A percentile compares a stretch with the other conserved stretches of the same genome.
phyloP scores from a whole-genome alignment of 2,113 vertebrate genomes.

The Uria aalge region DNA sequence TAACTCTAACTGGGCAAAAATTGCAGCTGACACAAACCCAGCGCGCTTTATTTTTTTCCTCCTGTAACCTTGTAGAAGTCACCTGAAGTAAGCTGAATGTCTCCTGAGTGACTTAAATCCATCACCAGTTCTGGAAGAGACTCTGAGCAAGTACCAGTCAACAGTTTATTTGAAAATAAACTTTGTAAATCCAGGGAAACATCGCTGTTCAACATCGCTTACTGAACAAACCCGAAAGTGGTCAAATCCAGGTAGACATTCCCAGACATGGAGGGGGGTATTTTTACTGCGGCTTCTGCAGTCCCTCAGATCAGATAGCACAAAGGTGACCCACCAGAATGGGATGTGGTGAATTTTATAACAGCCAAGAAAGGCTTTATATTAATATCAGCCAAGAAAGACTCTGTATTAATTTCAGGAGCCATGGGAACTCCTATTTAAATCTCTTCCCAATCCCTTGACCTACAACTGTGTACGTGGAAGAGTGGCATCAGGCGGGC shows the following conservation, averaged over 20 bases:
- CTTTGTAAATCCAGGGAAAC: slow-evolving; percentile 17
- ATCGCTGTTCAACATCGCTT: not conserved
- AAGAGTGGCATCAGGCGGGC: not conserved
- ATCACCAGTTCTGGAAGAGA: not conserved
- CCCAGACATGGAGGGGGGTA: not conserved
- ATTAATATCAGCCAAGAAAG: not conserved
- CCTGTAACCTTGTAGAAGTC: slow-evolving; percentile 36
- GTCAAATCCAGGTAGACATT: not conserved
- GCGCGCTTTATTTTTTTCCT: not conserved
- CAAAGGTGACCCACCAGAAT: not conserved
- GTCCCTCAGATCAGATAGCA: not conserved
- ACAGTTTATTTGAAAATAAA: slow-evolving; percentile 52
- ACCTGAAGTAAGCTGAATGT: not conserved
- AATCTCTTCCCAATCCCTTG: not conserved
- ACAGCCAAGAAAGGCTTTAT: not conserved
- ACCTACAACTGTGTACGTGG: not conserved
- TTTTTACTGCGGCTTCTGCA: not conserved
- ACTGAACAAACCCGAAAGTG: not conserved
- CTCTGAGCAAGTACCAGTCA: not conserved
- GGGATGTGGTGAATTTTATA: not conserved
- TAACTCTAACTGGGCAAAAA: not conserved
- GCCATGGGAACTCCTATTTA: slow-evolving; percentile 23
- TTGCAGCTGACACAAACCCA: not conserved
- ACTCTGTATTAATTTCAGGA: slow-evolving; percentile 18
- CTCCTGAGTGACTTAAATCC: not conserved